A percentile compares a stretch with the other conserved stretches of the same genome.
These are phyloP conservation scores for Notospermus geniculatus DNA, from an alignment of 1,140 invertebrate species.

Conservation along the genomic window DNA sequence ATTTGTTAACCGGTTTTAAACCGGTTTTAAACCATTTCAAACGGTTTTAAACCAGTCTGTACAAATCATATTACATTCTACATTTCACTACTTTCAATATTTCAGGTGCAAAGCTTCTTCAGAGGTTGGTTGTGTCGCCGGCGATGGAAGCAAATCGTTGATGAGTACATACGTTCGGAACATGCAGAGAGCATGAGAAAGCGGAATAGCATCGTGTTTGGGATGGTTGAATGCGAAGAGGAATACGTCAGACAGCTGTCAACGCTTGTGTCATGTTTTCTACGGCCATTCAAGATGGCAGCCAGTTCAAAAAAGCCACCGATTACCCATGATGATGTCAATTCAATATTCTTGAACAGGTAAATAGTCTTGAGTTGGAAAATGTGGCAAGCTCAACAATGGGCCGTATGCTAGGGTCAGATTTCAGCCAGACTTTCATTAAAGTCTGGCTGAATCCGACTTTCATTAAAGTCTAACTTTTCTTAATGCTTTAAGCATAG, in stretches of 20 bases:
- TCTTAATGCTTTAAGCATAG: too few species aligned
- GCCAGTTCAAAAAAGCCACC: constrained; percentile 90
- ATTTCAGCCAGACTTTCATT: too few species aligned
- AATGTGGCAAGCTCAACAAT: too few species aligned
- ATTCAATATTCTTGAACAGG: constrained; percentile 90
- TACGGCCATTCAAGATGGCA: constrained; percentile 87
- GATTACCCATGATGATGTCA: constrained; percentile 90
- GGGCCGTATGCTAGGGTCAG: too few species aligned
- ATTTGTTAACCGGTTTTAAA: too few species aligned
- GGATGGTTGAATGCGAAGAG: constrained; percentile 75
- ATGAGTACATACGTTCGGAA: constrained; percentile 91
- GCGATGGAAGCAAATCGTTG: constrained; percentile 93
- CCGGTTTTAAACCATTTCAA: too few species aligned
- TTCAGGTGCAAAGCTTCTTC: constrained; percentile 83
- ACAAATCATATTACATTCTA: constrained; percentile 1
- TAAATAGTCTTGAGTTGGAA: constrained; percentile 20
- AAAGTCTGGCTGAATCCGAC: too few species aligned
- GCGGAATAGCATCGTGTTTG: constrained; percentile 88
- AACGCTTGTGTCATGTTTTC: constrained; percentile 85
- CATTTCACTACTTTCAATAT: constrained; percentile 4
- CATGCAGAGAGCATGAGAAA: constrained; percentile 93
- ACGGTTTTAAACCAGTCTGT: background rate
- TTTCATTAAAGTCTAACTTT: too few species aligned
- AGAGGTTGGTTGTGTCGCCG: constrained; percentile 89
- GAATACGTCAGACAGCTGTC: constrained; percentile 92